phyloP scores from a whole-genome alignment of 2,797 vertebrate genomes.

The Chaetophractus vellerosus region DNA sequence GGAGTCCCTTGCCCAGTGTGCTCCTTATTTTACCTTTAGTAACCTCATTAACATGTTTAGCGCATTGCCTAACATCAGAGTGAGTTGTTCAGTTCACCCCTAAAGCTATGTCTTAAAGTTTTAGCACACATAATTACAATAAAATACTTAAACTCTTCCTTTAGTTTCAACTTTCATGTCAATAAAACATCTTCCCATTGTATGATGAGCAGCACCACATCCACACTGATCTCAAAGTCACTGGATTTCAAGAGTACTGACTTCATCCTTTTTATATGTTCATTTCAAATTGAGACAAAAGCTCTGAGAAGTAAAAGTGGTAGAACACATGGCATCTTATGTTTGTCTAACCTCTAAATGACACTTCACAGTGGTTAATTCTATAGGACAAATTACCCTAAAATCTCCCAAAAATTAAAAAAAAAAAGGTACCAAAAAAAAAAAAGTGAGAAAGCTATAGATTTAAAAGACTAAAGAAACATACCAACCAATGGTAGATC shows the following conservation, averaged over 20 bases:
- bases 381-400: neutral
- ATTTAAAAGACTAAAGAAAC: neutral
- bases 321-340: slow-evolving; percentile 31
- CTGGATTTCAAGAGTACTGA: slow-evolving; percentile 62
- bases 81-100: slow-evolving; percentile 8
- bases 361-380: neutral
- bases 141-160: slow-evolving; percentile 40
- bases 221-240: slow-evolving; percentile 48
- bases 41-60: neutral
- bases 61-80: neutral
- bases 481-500: neutral
- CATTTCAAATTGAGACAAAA: slow-evolving; percentile 70
- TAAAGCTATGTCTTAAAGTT: slow-evolving; percentile 12
- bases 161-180: slow-evolving; percentile 56
- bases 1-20: neutral
- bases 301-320: neutral
- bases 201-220: slow-evolving; percentile 21
- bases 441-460: neutral
- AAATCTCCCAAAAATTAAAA: neutral
- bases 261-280: slow-evolving; percentile 48
- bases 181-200: slow-evolving; percentile 68
- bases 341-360: slow-evolving; percentile 9
- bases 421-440: neutral
- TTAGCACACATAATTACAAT: slow-evolving; percentile 58
- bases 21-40: neutral